Conservation (phyloP, 1,140 invertebrate genomes). For the Phortica variegata region DNA sequence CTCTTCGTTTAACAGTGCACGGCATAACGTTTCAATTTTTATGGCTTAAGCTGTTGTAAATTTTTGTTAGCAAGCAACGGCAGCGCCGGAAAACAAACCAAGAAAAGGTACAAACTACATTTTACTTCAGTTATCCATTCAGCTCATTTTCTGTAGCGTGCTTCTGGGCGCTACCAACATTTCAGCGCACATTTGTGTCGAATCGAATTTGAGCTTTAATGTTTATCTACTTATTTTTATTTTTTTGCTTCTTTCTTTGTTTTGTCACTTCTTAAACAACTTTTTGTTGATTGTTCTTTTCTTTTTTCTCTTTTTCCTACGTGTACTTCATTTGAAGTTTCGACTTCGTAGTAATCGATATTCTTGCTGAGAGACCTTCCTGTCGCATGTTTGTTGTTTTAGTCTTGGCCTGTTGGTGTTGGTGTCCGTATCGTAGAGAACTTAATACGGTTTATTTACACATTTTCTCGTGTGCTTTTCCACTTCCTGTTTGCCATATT, state of each 20-base stretch:
- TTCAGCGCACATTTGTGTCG: too few relatives aligned
- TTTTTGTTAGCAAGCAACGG: conserved; percentile 33
- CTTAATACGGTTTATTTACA: conserved; percentile 47
- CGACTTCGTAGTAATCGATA: conserved; percentile 10
- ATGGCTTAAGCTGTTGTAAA: conserved; percentile 45
- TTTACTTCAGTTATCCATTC: conserved; percentile 8
- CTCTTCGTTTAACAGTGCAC: too few relatives aligned
- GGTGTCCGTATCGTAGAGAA: conserved; percentile 30
- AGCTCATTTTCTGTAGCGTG: conserved; percentile 3
- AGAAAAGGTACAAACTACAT: conserved; percentile 10
- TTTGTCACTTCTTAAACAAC: too few relatives aligned
- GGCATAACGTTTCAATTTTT: conserved; percentile 44
- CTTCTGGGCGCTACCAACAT: conserved; percentile 1
- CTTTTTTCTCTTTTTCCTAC: too few relatives aligned
- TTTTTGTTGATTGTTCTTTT: too few relatives aligned
- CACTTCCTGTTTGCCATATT: conserved; percentile 5
- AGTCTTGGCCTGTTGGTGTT: too few relatives aligned
- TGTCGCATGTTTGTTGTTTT: conserved; percentile 35
- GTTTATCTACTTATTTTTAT: conserved; percentile 4
- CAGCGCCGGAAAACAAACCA: too few relatives aligned
- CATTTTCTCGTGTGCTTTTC: conserved; percentile 19
- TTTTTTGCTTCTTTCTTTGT: too few relatives aligned
- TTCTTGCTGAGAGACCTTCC: conserved; percentile 19
- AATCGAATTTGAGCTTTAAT: conserved; percentile 7
- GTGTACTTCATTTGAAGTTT: conserved; percentile 38